Evolutionary conservation across 2,888 invertebrate species (phyloP), one percentile per base, ranked within the genome.

Genomic region (Philopedon plagiatum): DNA sequence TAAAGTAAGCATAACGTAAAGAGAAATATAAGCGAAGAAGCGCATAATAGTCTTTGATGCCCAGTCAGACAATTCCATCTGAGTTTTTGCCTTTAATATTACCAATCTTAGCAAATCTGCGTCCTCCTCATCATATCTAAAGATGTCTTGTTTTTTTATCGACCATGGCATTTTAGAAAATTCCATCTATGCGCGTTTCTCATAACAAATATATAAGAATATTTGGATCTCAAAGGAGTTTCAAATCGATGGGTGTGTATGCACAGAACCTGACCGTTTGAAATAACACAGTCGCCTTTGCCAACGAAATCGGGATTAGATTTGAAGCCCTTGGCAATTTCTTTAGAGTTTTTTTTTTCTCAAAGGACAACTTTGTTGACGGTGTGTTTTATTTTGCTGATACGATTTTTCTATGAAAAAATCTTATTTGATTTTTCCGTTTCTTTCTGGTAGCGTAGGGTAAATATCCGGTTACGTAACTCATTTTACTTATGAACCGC

Each of bases 271-370:
- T 46, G 71, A 71, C 56, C 61, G 66, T 61, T 62, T 61, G 61
- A 71, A 71, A 71, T 71, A 71, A 64, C 65, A 61, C 61, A 51
- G 18, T 62, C 56, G 18, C 63, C 63, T 72, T 72, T 67, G 72
- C 62, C 61, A 57, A 71, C 26, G 23, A 66, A 34, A 61, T 60
- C 61, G 62, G 62, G 66, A 67, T 72, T 72, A 37, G 63, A 34
- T 67, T 63, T 49, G 57, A 72, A 71, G 54, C 66, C 66, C 66
- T 71, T 61, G 66, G 56, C 71, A 60, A 71, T 71, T 66, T 61
- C 66, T 39, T 61, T 71, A 32, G 65, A 21, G 1, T 34, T 34
- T 51, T 5, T 11, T 26, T 56, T 66, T 64, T 58, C 65, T 71
- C 60, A 41, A 39, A 64, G 51, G 60, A 71, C 1, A 56, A 26